Conservation (phyloP, 2,113 vertebrate species). For the Colistium nudipinnis region DNA sequence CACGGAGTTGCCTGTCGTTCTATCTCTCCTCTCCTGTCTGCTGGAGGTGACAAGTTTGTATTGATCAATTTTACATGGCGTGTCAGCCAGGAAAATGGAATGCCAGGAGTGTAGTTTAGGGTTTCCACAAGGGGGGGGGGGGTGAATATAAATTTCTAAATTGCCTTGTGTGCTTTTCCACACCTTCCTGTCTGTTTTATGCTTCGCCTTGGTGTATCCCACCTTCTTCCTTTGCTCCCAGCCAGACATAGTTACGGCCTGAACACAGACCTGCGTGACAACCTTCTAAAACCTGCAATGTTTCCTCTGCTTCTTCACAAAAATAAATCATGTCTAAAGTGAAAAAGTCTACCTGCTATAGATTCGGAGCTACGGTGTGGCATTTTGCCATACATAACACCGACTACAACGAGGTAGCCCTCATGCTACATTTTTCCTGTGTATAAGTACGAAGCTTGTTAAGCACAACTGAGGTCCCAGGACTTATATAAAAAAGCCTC, state of each 20-base stretch:
- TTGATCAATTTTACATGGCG: slow-evolving; percentile 71
- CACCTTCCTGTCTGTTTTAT: slow-evolving; percentile 35
- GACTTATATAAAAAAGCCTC: too few species aligned
- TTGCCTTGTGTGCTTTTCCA: slow-evolving; percentile 67
- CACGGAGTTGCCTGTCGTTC: slow-evolving; percentile 46
- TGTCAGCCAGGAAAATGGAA: slow-evolving; percentile 66
- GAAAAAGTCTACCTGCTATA: neutral
- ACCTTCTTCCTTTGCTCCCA: slow-evolving; percentile 16
- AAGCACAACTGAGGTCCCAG: too few species aligned
- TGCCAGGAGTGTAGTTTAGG: slow-evolving; percentile 54
- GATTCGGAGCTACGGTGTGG: neutral
- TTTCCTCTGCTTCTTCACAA: neutral
- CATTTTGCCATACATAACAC: neutral
- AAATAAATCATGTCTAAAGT: neutral
- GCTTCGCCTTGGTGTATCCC: slow-evolving; percentile 14
- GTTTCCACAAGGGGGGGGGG: slow-evolving; percentile 49
- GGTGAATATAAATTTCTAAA: slow-evolving; percentile 68
- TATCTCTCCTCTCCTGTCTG: slow-evolving; percentile 45
- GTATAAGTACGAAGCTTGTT: too few species aligned
- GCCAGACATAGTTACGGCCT: neutral
- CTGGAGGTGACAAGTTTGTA: slow-evolving; percentile 66
- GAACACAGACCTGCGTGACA: neutral
- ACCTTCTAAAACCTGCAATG: neutral
- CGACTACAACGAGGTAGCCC: neutral
- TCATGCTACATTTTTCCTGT: too few species aligned